phyloP scores from a whole-genome alignment of 2,797 vertebrate genomes.

The Neosilurus hyrtlii region DNA sequence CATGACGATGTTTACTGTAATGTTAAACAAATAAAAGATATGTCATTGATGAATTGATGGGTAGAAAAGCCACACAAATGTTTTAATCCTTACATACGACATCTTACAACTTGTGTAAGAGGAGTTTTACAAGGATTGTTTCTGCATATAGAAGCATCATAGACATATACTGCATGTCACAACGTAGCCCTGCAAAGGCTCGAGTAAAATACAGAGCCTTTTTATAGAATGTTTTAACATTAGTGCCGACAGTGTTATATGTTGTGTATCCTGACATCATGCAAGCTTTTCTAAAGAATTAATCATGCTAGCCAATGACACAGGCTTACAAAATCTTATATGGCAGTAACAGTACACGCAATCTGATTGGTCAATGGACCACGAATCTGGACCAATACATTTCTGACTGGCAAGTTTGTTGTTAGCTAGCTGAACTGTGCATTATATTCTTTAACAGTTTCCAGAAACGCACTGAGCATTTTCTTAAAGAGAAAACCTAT shows the following conservation, averaged over 20 bases:
- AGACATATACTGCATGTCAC: background rate
- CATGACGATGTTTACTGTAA: background rate
- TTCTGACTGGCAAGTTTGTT: no score
- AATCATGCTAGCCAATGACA: background rate
- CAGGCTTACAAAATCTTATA: background rate
- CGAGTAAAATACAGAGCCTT: background rate
- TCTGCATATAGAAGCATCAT: background rate
- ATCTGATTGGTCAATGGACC: no score
- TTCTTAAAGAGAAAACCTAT: no score
- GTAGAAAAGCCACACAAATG: background rate
- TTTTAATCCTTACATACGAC: background rate
- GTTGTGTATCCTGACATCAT: conserved; percentile 9
- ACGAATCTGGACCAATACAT: no score
- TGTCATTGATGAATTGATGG: background rate
- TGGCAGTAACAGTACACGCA: no score
- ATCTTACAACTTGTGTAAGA: background rate
- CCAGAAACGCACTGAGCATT: no score
- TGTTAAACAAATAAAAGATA: background rate
- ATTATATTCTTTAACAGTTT: no score
- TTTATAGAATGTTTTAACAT: background rate
- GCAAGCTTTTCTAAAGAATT: background rate
- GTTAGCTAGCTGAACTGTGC: no score
- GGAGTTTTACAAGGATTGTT: background rate
- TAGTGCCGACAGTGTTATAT: background rate
- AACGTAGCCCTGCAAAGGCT: background rate